Base-by-base conservation (phyloP, 2,797 vertebrate genomes). In the Apogon hyalosoma region DNA sequence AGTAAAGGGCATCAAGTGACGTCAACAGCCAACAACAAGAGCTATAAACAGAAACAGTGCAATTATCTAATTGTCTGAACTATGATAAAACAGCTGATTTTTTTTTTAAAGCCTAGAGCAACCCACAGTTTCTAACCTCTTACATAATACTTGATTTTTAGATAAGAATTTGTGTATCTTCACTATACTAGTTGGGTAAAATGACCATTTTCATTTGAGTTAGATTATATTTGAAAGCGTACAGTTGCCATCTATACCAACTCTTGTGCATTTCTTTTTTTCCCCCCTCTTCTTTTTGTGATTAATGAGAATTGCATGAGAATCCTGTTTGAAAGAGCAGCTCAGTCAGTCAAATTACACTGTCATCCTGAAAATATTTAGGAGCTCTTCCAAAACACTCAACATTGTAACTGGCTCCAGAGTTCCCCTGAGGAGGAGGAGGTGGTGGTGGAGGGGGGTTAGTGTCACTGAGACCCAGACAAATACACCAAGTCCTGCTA, bases 341-440 rank as follows among this genome's bases (percentile, higher is more conserved):
- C 77, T 52, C 61, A 84, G 88, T 87, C 88, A 84, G 90, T 87
- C 73, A 76, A 87, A 91, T 88, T 90, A 88, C 86, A 87, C 81
- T 88, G 88, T 92, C 91, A 93, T 92, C 88, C 87, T 84, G 80
- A 88, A 93, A 92, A 90, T 91, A 92, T 93, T 91, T 89, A 86
- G 88, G 87, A 92, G 80, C 80, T 84, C 83, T 87, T 92, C 92
- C 92, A 93, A 92, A 90, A 91, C 82, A 84, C 88, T 88, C 81
- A 80, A 87, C 81, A 80, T 82, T 88, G 85, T 88, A 92, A 93
- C 85, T 85, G 86, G 87, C 90, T 90, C 86, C 88, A 90, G 90
- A 91, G 89, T 84, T 87, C 83, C 90, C 82, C 85, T 80, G 69
- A 70, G 83, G 82, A 83, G 69, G 82, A 86, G 69, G 82, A 86